phyloP scores from a whole-genome alignment of 2,888 invertebrate genomes.

The Drosophila lutescens region DNA sequence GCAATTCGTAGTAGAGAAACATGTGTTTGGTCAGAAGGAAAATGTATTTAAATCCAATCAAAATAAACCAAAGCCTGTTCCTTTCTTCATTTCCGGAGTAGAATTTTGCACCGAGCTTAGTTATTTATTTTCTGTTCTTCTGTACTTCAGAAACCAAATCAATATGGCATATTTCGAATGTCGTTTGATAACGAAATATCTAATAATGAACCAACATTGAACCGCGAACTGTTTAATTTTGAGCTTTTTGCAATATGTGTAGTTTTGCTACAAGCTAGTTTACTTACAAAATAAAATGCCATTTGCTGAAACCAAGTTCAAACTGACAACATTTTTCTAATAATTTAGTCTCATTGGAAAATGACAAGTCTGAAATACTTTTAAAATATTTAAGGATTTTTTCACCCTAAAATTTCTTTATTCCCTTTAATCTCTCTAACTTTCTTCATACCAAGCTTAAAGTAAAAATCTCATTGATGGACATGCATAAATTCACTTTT shows the following conservation, averaged over 20 bases:
- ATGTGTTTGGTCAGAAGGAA: not conserved
- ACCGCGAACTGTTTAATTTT: not conserved
- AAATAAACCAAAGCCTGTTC: not conserved
- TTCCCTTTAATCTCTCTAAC: not conserved
- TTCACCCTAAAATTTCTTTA: too few species aligned
- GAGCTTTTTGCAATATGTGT: constrained; percentile 6
- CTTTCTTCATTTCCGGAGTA: not conserved
- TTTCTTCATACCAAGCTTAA: not conserved
- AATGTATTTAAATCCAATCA: not conserved
- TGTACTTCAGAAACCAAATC: not conserved
- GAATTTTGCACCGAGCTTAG: not conserved
- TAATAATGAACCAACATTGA: not conserved
- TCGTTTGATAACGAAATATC: not conserved
- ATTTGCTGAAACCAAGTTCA: not conserved
- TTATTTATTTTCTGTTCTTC: not conserved
- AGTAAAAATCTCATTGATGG: constrained; percentile 1
- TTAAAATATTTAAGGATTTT: too few species aligned
- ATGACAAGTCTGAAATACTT: too few species aligned
- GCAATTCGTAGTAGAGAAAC: not conserved
- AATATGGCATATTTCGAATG: not conserved
- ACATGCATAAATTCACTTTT: constrained; percentile 37
- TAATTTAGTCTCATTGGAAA: too few species aligned
- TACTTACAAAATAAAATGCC: not conserved
- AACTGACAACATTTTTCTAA: too few species aligned
- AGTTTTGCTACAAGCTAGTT: not conserved